Evolutionary conservation across 2,113 vertebrate genomes (phyloP).

Genomic region (Sebastes schlegelii): DNA sequence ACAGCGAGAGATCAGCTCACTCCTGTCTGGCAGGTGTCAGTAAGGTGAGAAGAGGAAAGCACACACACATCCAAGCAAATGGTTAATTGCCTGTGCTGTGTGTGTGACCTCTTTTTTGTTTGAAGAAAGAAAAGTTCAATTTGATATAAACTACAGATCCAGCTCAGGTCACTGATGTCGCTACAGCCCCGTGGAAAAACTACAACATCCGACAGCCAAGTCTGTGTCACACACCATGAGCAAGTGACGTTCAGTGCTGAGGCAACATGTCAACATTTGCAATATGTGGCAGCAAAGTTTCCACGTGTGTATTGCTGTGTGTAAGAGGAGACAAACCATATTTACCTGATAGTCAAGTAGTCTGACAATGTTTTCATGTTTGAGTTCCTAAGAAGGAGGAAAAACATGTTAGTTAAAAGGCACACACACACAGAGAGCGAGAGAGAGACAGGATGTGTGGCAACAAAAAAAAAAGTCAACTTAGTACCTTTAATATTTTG

Average conservation of each 20-base stretch:
- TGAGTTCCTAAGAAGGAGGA: constrained; percentile 87
- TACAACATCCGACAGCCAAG: constrained; percentile 27
- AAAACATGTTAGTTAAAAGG: constrained; percentile 22
- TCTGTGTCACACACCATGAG: background rate
- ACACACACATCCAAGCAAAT: constrained; percentile 17
- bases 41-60: constrained; percentile 48
- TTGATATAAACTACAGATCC: background rate
- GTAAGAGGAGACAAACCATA: background rate
- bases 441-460: background rate
- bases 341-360: constrained; percentile 96
- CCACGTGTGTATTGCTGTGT: background rate
- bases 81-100: background rate
- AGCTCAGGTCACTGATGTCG: background rate
- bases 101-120: background rate
- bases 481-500: constrained; percentile 94
- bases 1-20: constrained; percentile 56
- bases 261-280: constrained; percentile 47
- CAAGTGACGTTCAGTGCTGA: constrained; percentile 8
- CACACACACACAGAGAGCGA: background rate
- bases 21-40: constrained; percentile 58
- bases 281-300: constrained; percentile 42
- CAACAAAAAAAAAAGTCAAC: background rate
- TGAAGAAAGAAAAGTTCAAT: background rate
- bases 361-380: constrained; percentile 97
- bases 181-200: background rate